Conservation (phyloP, 2,113 vertebrate genomes). For the Piaya cayana region DNA sequence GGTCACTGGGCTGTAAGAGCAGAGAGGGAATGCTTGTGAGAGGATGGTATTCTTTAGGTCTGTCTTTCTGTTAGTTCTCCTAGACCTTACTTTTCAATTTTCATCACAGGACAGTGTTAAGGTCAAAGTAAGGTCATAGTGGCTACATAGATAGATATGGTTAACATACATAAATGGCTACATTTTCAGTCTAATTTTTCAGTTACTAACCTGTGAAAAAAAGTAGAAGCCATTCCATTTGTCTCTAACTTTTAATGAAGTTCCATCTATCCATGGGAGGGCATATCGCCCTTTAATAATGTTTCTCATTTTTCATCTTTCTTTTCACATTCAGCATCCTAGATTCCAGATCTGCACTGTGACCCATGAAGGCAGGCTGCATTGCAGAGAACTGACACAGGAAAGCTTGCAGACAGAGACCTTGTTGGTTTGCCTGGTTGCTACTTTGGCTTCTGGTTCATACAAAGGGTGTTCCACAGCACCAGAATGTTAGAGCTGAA, state of each 20-base stretch:
- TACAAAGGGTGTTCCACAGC: neutral
- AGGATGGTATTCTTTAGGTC: neutral
- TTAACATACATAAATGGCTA: neutral
- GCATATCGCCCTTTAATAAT: neutral
- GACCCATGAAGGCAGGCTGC: neutral
- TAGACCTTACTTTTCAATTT: neutral
- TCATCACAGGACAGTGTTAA: neutral
- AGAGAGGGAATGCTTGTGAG: neutral
- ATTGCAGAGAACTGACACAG: accelerated
- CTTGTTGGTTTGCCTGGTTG: neutral
- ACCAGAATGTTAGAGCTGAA: neutral
- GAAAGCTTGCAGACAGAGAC: neutral
- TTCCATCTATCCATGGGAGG: neutral
- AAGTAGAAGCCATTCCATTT: neutral
- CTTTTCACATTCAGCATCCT: neutral
- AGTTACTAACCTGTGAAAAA: neutral
- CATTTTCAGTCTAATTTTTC: neutral
- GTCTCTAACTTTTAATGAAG: neutral
- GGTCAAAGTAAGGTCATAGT: neutral
- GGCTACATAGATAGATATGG: neutral
- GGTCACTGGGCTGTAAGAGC: neutral
- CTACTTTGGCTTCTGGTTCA: neutral
- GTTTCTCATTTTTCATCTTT: neutral
- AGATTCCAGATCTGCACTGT: neutral
- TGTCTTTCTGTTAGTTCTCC: neutral